A percentile compares a stretch with the other conserved stretches of the same genome.
Evolutionary conservation across 2,797 vertebrate genomes (phyloP).

Genomic region (Streptopelia turtur): DNA sequence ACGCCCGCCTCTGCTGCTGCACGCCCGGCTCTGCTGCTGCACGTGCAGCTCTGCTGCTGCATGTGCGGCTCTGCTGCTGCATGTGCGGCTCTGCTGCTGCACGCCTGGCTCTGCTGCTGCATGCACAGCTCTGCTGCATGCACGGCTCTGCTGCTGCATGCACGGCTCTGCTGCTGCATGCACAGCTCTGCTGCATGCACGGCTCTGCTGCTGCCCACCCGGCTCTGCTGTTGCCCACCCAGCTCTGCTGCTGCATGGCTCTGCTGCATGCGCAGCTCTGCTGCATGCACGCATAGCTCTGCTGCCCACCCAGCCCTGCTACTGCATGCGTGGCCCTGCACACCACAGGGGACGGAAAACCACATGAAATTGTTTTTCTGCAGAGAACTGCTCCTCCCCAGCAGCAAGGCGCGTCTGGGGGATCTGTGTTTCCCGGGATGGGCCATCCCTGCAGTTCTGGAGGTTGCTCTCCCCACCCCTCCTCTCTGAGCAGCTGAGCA

Average conservation of each 20-base stretch:
- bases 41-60: not conserved
- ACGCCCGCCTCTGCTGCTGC: not conserved
- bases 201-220: too few relatives aligned
- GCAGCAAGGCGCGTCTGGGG: not conserved
- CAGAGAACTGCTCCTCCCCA: not conserved
- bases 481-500: not conserved
- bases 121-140: too few relatives aligned
- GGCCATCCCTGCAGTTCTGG: not conserved
- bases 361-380: not conserved
- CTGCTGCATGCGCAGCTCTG: too few relatives aligned
- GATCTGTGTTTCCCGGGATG: not conserved
- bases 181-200: too few relatives aligned
- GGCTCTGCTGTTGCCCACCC: too few relatives aligned
- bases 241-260: too few relatives aligned
- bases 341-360: rapidly evolving
- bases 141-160: not conserved
- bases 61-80: not conserved
- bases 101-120: too few relatives aligned
- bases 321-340: not conserved
- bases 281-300: rapidly evolving
- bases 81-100: too few relatives aligned
- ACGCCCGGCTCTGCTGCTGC: not conserved
- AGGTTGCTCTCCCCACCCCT: not conserved
- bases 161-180: too few relatives aligned
- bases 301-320: not conserved